These are phyloP conservation scores for Orientallactaga bullata DNA, from an alignment of 2,113 vertebrate genomes.

Conservation along the genomic window DNA sequence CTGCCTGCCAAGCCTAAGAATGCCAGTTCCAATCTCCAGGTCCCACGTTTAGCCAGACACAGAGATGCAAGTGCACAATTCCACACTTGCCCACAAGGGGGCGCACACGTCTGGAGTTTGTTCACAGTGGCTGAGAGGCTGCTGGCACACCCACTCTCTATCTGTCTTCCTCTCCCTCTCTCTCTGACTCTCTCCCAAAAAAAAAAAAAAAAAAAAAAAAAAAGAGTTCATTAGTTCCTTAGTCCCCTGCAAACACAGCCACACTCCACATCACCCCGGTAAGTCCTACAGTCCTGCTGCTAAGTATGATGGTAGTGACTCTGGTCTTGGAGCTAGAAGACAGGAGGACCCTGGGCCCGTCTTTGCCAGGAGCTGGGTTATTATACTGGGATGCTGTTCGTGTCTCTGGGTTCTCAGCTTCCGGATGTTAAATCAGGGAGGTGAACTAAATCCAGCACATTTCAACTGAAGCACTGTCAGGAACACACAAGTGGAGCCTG, in stretches of 20 bases:
- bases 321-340: neutral
- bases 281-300: neutral
- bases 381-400: neutral
- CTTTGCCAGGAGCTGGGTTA: neutral
- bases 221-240: no score
- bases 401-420: neutral
- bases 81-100: no score
- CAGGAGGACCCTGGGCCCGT: neutral
- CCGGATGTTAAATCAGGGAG: neutral
- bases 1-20: no score
- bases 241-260: neutral
- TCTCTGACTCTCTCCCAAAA: no score
- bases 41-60: no score
- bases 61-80: no score
- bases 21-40: no score
- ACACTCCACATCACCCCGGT: neutral
- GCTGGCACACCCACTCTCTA: no score
- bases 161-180: no score
- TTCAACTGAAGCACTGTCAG: neutral
- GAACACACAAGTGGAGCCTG: neutral
- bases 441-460: neutral
- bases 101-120: no score
- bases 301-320: neutral
- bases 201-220: no score
- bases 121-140: no score